Conservation (phyloP, 1,140 invertebrate species). For the Aricia agestis region DNA sequence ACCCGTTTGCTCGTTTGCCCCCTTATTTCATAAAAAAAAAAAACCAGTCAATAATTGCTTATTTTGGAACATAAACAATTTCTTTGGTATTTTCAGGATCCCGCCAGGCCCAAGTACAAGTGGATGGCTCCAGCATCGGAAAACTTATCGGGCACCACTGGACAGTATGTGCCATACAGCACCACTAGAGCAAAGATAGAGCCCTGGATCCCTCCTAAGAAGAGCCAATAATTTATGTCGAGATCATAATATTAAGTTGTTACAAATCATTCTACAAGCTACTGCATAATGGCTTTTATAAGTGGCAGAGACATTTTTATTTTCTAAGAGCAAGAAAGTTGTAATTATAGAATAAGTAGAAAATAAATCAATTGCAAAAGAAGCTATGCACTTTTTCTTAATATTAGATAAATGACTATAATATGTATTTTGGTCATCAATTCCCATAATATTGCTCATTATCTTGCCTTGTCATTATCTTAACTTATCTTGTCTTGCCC, state of each 20-base stretch:
- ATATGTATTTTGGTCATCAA: too few relatives aligned
- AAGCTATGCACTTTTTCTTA: background rate
- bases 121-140: slow-evolving; percentile 92
- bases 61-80: background rate
- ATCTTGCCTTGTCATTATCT: too few relatives aligned
- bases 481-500: too few relatives aligned
- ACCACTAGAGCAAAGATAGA: slow-evolving; percentile 91
- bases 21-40: too few relatives aligned
- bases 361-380: background rate
- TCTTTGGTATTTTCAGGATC: slow-evolving; percentile 75
- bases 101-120: slow-evolving; percentile 84
- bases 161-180: slow-evolving; percentile 91
- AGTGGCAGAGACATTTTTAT: background rate
- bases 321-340: background rate
- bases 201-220: slow-evolving; percentile 84
- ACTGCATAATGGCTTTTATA: background rate
- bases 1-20: too few relatives aligned
- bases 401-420: too few relatives aligned
- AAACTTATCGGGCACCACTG: slow-evolving; percentile 88
- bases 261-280: background rate
- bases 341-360: background rate
- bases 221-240: slow-evolving; percentile 31
- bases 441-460: too few relatives aligned
- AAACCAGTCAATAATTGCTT: too few relatives aligned
- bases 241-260: background rate